Percentiles rank a stretch among this genome's conserved stretches.
phyloP scores from a whole-genome alignment of 2,888 invertebrate species.

The Barypeithes pellucidus region DNA sequence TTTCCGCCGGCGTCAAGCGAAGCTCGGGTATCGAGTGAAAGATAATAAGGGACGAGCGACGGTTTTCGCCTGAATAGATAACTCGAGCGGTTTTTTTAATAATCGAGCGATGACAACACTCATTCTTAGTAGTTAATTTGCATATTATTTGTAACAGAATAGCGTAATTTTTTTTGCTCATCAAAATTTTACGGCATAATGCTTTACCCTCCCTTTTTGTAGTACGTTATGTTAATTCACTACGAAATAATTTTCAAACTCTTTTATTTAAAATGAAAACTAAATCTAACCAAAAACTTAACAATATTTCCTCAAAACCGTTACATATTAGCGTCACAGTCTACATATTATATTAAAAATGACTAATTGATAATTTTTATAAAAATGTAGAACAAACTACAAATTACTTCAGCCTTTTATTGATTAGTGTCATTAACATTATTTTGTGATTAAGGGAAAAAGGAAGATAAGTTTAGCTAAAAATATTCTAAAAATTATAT shows the following conservation, averaged over 20 bases:
- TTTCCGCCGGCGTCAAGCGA: too few relatives aligned
- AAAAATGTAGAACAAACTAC: slow-evolving; percentile 26
- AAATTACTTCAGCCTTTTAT: slow-evolving; percentile 22
- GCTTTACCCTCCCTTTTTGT: too few relatives aligned
- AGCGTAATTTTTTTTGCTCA: too few relatives aligned
- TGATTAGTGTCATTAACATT: background rate
- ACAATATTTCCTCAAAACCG: slow-evolving; percentile 13
- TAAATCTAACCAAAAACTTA: slow-evolving; percentile 26
- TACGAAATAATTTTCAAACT: background rate
- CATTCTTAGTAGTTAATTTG: too few relatives aligned
- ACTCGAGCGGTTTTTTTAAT: too few relatives aligned
- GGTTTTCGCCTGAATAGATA: too few relatives aligned
- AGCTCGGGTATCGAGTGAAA: too few relatives aligned
- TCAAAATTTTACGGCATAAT: too few relatives aligned
- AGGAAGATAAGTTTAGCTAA: background rate
- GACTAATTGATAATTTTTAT: slow-evolving; percentile 22
- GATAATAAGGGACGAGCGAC: too few relatives aligned
- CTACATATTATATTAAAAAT: slow-evolving; percentile 18
- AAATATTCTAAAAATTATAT: background rate
- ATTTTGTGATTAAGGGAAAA: background rate
- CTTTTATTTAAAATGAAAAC: slow-evolving; percentile 25
- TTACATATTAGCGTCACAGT: background rate
- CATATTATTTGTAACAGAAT: too few relatives aligned
- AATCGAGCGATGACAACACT: too few relatives aligned
- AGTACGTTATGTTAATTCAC: too few relatives aligned